These are phyloP conservation scores for Crocuta crocuta DNA, from an alignment of 2,113 vertebrate genomes.

Conservation along the genomic window DNA sequence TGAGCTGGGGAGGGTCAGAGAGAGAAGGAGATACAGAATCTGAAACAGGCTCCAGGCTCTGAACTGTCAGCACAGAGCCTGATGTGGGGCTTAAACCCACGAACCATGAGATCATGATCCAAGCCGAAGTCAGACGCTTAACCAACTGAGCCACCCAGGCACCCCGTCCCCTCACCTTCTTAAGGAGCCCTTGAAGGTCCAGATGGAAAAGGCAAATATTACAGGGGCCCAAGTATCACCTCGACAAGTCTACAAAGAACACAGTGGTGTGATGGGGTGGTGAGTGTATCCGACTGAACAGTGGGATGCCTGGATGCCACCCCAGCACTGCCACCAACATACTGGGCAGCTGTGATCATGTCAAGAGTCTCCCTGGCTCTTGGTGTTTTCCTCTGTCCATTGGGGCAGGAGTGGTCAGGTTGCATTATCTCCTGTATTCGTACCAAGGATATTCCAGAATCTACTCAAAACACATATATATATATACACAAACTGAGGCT, in stretches of 20 bases:
- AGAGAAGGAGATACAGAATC: too few species aligned
- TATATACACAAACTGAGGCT: neutral
- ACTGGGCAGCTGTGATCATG: accelerated
- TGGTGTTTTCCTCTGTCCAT: neutral
- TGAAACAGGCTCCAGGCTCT: too few species aligned
- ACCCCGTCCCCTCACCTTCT: neutral
- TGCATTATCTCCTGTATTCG: neutral
- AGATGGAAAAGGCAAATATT: neutral
- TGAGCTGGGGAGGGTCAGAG: too few species aligned
- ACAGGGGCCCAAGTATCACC: neutral
- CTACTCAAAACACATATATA: neutral
- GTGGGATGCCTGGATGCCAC: neutral
- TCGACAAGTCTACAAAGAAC: too few species aligned
- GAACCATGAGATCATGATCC: too few species aligned
- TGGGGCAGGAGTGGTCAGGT: neutral
- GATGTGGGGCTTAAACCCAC: too few species aligned
- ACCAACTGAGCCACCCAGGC: too few species aligned
- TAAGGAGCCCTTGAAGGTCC: neutral
- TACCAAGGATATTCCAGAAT: neutral
- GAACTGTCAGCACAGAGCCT: too few species aligned
- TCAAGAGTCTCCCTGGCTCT: neutral
- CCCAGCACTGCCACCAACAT: too few species aligned
- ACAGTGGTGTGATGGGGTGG: accelerated
- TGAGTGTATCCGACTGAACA: too few species aligned
- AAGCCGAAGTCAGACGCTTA: too few species aligned